These are phyloP conservation scores for Teleogryllus oceanicus DNA, from an alignment of 2,888 invertebrate species.

Conservation along the genomic window DNA sequence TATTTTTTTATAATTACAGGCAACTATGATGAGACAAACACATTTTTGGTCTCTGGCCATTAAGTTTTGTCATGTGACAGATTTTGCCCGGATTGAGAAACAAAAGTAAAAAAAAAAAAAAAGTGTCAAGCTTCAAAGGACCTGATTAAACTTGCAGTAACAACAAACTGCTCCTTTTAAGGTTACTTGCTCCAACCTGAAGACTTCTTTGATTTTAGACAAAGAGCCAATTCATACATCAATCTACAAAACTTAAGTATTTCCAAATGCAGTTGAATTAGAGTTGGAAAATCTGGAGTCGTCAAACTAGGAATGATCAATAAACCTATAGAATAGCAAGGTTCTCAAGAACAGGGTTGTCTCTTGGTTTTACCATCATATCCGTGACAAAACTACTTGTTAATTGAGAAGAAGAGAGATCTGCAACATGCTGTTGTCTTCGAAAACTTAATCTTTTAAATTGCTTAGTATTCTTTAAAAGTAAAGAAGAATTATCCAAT, in stretches of 20 bases:
- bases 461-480: neutral
- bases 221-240: conserved; percentile 3
- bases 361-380: conserved; percentile 18
- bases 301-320: conserved; percentile 12
- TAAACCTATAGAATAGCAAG: neutral
- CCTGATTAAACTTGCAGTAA: neutral
- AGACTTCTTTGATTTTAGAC: conserved; percentile 8
- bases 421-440: neutral
- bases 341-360: neutral
- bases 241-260: conserved; percentile 20
- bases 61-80: neutral
- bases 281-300: conserved; percentile 10
- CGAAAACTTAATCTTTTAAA: neutral
- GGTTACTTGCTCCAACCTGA: conserved; percentile 21
- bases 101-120: neutral
- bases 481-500: neutral
- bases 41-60: neutral
- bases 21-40: too few relatives aligned
- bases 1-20: too few relatives aligned
- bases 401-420: neutral
- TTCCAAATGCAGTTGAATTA: conserved; percentile 26
- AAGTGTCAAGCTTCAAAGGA: conserved; percentile 12
- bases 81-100: neutral
- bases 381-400: neutral
- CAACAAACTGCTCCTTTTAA: neutral